These are phyloP conservation scores for Holcopasites calliopsidis DNA, from an alignment of 1,140 invertebrate species.

Conservation along the genomic window DNA sequence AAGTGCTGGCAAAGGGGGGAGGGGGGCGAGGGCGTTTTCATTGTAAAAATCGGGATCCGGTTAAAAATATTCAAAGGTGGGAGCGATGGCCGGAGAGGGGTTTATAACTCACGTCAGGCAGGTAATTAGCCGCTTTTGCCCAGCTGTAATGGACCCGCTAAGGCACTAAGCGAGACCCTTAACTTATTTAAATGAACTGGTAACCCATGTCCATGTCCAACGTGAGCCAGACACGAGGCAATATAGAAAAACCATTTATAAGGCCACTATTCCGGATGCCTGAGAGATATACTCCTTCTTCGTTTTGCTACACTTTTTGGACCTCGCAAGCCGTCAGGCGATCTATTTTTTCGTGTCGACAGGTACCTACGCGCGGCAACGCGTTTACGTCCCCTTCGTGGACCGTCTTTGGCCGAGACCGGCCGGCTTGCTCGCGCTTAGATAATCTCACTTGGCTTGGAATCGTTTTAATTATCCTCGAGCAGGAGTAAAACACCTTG, in stretches of 20 bases:
- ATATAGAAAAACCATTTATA: conserved; percentile 81
- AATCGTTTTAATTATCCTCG: not conserved
- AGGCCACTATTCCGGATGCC: conserved; percentile 74
- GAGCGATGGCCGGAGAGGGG: conserved; percentile 66
- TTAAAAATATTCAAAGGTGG: conserved; percentile 70
- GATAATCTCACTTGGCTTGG: not conserved
- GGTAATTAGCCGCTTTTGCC: conserved; percentile 80
- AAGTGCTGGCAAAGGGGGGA: not conserved
- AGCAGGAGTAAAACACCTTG: not conserved
- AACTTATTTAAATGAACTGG: conserved; percentile 81
- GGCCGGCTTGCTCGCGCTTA: not conserved
- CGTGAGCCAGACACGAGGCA: conserved; percentile 74
- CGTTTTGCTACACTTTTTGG: conserved; percentile 64
- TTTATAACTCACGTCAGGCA: conserved; percentile 81
- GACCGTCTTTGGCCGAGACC: too few species aligned
- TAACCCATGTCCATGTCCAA: conserved; percentile 78
- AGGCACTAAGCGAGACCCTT: conserved; percentile 77
- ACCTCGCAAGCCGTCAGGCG: conserved; percentile 55
- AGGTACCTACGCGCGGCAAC: conserved; percentile 51
- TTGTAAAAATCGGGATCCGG: conserved; percentile 67
- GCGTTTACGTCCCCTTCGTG: not conserved
- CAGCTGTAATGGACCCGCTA: conserved; percentile 79
- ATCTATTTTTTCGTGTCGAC: conserved; percentile 63
- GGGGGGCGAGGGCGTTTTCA: conserved; percentile 54
- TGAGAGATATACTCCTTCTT: conserved; percentile 59